Percentiles rank a stretch among this genome's conserved stretches.
phyloP scores from a whole-genome alignment of 2,888 invertebrate genomes.

The Folsomia manolachei region DNA sequence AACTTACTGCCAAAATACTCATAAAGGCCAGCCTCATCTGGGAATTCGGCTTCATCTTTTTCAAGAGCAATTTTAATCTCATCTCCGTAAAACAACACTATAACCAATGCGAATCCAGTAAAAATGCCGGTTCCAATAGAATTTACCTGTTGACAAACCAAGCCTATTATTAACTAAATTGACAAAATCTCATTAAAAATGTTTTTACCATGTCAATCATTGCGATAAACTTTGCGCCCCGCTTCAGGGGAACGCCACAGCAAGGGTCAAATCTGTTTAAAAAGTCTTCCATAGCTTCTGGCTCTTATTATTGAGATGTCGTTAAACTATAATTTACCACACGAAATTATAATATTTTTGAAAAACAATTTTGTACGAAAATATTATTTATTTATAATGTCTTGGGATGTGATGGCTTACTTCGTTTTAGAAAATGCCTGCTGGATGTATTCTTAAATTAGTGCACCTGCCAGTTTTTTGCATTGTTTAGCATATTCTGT shows the following conservation, averaged over 20 bases:
- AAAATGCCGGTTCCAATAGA: slow-evolving; percentile 24
- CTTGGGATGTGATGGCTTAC: no score
- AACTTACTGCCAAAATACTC: slow-evolving; percentile 29
- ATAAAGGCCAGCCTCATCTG: slow-evolving; percentile 23
- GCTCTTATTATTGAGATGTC: background rate
- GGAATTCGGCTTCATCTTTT: slow-evolving; percentile 19
- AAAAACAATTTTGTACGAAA: no score
- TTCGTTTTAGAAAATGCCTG: no score
- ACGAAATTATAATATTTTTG: no score
- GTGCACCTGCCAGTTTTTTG: no score
- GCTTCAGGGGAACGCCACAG: slow-evolving; percentile 38
- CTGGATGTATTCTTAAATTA: no score
- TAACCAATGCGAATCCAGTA: slow-evolving; percentile 25
- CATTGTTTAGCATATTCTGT: no score
- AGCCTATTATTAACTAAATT: background rate
- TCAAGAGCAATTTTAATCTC: slow-evolving; percentile 22
- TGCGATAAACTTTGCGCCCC: slow-evolving; percentile 37
- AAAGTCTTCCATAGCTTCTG: background rate
- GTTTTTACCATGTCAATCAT: slow-evolving; percentile 40
- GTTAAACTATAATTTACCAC: background rate
- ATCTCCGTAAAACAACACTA: slow-evolving; percentile 25
- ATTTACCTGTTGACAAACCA: no score
- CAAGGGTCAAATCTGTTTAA: slow-evolving; percentile 16
- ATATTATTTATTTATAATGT: no score
- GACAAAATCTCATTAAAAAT: background rate